These are phyloP conservation scores for Hemitrygon akajei DNA, from an alignment of 2,797 vertebrate species.

Conservation along the genomic window DNA sequence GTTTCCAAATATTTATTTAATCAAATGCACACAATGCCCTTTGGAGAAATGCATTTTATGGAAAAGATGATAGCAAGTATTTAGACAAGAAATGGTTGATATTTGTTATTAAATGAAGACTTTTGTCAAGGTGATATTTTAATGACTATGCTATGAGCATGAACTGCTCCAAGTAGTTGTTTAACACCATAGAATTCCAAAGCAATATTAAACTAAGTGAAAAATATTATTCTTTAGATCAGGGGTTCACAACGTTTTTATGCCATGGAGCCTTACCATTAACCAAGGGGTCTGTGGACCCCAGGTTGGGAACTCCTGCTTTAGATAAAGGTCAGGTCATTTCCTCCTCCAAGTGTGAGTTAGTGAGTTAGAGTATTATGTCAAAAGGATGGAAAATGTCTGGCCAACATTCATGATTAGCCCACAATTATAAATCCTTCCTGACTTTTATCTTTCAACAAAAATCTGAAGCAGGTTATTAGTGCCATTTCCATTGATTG, in stretches of 20 bases:
- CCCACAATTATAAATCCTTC: neutral
- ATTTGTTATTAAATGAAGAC: neutral
- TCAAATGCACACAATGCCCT: neutral
- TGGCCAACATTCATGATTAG: neutral
- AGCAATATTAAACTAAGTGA: neutral
- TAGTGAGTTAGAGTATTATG: neutral
- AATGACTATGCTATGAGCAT: neutral
- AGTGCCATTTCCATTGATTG: neutral
- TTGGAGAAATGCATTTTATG: neutral
- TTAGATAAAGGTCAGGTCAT: no score
- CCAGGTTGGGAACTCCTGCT: no score
- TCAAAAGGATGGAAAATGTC: neutral
- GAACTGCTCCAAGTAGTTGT: neutral
- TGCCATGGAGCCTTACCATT: no score
- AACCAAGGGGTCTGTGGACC: no score
- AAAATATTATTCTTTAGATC: neutral
- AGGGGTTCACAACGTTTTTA: no score
- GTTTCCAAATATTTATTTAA: neutral
- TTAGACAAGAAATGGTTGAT: neutral
- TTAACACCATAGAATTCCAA: neutral
- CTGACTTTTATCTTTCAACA: neutral
- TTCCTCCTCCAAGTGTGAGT: neutral
- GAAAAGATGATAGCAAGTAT: neutral
- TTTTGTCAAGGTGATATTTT: neutral
- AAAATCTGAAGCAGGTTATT: neutral